phyloP scores from a whole-genome alignment of 2,888 invertebrate genomes.

The Nesidiocoris tenuis region DNA sequence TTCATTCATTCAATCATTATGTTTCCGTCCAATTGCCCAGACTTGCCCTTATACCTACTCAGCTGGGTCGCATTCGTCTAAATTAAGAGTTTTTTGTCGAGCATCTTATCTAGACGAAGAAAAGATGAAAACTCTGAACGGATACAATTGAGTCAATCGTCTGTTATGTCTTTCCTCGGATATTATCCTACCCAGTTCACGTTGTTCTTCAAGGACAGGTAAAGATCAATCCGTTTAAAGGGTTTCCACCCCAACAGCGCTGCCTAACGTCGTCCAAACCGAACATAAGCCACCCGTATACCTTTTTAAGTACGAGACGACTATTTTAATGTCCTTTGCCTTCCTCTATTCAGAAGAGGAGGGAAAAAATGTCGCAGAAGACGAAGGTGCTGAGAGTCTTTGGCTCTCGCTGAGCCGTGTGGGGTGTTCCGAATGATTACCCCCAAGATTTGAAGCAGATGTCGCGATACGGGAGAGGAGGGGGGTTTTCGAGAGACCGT shows the following conservation, averaged over 20 bases:
- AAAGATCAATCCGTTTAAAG: constrained; percentile 7
- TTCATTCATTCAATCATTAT: too few relatives aligned
- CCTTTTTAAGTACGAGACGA: not conserved
- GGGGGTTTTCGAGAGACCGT: constrained; percentile 8
- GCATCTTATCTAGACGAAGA: too few relatives aligned
- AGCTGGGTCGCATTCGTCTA: too few relatives aligned
- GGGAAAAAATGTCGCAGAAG: not conserved
- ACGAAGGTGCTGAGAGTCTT: not conserved
- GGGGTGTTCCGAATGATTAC: constrained; percentile 43
- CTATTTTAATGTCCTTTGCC: not conserved
- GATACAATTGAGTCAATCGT: too few relatives aligned
- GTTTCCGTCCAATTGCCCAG: too few relatives aligned
- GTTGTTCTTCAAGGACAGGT: too few relatives aligned
- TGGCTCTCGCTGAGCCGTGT: not conserved
- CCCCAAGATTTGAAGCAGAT: constrained; percentile 37
- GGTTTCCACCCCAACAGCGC: constrained; percentile 1
- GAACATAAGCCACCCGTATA: not conserved
- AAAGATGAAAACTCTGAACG: too few relatives aligned
- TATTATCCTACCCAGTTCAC: too few relatives aligned
- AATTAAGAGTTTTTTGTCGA: too few relatives aligned
- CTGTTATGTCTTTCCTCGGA: too few relatives aligned
- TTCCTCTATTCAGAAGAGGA: too few relatives aligned
- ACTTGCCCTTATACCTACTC: too few relatives aligned
- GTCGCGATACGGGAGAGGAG: constrained; percentile 2
- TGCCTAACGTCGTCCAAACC: not conserved